Conservation (phyloP, 2,113 vertebrate species). For the Delphinapterus leucas region DNA sequence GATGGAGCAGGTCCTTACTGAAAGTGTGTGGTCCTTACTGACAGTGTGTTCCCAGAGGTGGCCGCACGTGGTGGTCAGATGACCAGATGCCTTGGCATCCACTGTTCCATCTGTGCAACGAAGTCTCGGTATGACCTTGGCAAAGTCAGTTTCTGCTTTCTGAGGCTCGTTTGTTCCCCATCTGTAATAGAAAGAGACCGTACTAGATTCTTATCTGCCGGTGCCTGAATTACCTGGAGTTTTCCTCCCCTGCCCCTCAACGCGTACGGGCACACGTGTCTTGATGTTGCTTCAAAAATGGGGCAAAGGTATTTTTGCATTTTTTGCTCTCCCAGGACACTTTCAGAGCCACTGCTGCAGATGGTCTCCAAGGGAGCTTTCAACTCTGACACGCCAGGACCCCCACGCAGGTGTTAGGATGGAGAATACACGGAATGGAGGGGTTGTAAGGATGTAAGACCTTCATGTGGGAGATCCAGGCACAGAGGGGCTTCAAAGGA, state of each 20-base stretch:
- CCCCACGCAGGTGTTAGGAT: not conserved
- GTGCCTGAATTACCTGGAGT: not conserved
- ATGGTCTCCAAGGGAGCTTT: not conserved
- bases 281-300: not conserved
- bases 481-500: not conserved
- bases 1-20: too few relatives aligned
- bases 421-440: not conserved
- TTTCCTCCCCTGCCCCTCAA: not conserved
- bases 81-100: not conserved
- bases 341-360: not conserved
- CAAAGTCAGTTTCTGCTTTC: not conserved
- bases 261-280: not conserved
- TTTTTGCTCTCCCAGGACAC: not conserved
- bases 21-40: too few relatives aligned
- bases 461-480: not conserved
- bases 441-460: not conserved
- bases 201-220: not conserved
- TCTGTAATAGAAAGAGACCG: not conserved
- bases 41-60: not conserved
- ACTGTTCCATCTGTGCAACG: not conserved
- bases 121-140: not conserved
- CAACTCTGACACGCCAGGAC: not conserved
- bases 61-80: fast-evolving
- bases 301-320: not conserved
- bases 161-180: not conserved